These are phyloP conservation scores for Papilio helenus DNA, from an alignment of 1,140 invertebrate genomes.

Conservation along the genomic window DNA sequence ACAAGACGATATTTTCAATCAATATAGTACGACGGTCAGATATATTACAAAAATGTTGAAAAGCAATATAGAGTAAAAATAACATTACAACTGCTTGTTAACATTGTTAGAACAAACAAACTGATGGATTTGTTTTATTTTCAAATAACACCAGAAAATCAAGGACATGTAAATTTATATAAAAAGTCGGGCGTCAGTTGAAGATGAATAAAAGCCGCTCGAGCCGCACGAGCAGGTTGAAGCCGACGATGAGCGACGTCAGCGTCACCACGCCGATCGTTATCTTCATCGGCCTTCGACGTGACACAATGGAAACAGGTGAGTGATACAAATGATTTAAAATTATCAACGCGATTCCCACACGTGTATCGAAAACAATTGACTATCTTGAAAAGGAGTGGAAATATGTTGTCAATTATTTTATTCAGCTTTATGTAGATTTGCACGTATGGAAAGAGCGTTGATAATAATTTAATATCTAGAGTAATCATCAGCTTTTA, in stretches of 20 bases:
- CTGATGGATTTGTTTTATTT: conserved; percentile 5
- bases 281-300: conserved; percentile 36
- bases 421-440: too few relatives aligned
- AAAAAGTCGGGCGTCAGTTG: not conserved
- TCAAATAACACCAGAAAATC: not conserved
- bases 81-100: too few relatives aligned
- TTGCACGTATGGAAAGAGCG: too few relatives aligned
- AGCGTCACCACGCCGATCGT: conserved; percentile 34
- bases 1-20: too few relatives aligned
- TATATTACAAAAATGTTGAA: not conserved
- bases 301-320: conserved; percentile 7
- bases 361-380: not conserved
- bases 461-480: too few relatives aligned
- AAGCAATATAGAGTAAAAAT: not conserved
- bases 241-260: conserved; percentile 37
- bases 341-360: not conserved
- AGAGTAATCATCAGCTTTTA: too few relatives aligned
- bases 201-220: conserved; percentile 28
- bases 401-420: too few relatives aligned
- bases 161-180: conserved; percentile 12
- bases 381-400: not conserved
- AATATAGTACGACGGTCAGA: too few relatives aligned
- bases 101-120: not conserved
- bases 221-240: conserved; percentile 35
- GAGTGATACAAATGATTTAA: not conserved